Percentiles rank a stretch among this genome's conserved stretches.
These are phyloP conservation scores for Bergia puertoricense DNA, from an alignment of 92 coral and sea anemone genomes.

Conservation along the genomic window DNA sequence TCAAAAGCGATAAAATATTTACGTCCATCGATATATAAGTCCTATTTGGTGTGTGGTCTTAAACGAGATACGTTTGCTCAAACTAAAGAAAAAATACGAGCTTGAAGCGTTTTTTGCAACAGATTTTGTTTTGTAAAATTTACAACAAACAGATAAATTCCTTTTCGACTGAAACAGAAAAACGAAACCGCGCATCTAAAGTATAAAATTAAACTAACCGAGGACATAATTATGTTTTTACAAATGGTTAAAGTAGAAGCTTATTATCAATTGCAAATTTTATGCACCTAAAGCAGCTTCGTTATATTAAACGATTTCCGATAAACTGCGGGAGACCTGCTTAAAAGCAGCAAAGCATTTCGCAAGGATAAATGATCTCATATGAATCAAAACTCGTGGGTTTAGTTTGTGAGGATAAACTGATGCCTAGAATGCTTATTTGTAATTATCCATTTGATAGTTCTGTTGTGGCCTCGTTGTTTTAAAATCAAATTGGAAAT, in stretches of 20 bases:
- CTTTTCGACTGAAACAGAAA: background rate
- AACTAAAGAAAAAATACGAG: too few relatives aligned
- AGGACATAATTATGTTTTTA: background rate
- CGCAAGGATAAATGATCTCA: background rate
- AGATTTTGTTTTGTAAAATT: background rate
- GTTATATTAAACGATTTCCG: slow-evolving; percentile 13
- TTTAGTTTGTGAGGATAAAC: background rate
- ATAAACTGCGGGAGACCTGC: slow-evolving; percentile 29
- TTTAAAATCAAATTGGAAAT: background rate
- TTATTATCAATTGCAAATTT: slow-evolving; percentile 12
- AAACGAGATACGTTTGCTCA: background rate
- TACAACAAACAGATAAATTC: background rate
- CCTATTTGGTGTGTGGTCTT: background rate
- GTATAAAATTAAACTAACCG: background rate
- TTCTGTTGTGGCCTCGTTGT: background rate
- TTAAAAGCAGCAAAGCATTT: slow-evolving; percentile 12
- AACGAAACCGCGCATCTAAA: too few relatives aligned
- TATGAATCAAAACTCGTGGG: background rate
- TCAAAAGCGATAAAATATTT: slow-evolving; percentile 15
- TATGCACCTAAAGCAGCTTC: slow-evolving; percentile 7
- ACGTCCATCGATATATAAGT: background rate
- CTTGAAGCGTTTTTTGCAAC: too few relatives aligned
- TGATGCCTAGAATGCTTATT: background rate
- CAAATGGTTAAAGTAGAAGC: background rate
- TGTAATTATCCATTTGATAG: background rate